Evolutionary conservation across 2,888 invertebrate genomes (phyloP).

Genomic region (Portevinia maculata): DNA sequence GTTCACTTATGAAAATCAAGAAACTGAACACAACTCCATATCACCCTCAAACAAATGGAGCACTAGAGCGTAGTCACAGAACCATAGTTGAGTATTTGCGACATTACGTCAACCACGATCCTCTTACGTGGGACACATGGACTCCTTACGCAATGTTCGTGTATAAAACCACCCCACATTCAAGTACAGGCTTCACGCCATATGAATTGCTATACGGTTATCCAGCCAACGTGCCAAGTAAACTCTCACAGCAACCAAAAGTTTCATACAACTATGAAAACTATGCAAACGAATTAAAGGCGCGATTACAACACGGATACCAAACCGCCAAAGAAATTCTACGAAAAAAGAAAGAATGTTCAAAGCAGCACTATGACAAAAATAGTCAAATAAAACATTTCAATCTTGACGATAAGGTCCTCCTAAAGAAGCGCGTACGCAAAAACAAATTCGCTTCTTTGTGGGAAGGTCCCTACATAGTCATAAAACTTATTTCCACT

Average conservation of each 20-base stretch:
- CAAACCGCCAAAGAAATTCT: constrained; percentile 4
- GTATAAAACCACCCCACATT: too few species aligned
- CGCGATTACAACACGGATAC: constrained; percentile 5
- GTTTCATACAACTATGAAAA: constrained; percentile 2
- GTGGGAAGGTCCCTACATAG: not conserved
- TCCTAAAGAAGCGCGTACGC: not conserved
- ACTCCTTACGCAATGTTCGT: constrained; percentile 23
- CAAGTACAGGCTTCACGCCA: constrained; percentile 19
- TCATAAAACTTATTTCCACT: not conserved
- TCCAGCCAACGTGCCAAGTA: constrained; percentile 2
- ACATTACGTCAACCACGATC: too few species aligned
- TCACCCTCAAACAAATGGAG: too few species aligned
- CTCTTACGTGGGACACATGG: constrained; percentile 43
- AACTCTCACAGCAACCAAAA: not conserved
- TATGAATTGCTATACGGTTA: constrained; percentile 9
- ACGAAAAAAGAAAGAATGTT: not conserved
- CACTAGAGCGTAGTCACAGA: too few species aligned
- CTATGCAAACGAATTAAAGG: constrained; percentile 1
- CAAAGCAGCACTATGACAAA: not conserved
- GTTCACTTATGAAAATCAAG: constrained; percentile 19
- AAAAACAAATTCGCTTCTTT: not conserved
- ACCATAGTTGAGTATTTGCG: too few species aligned
- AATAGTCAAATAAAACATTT: not conserved
- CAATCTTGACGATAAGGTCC: not conserved
- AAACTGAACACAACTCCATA: too few species aligned